These are phyloP conservation scores for Selene dorsalis DNA, from an alignment of 2,797 vertebrate species.

Conservation along the genomic window DNA sequence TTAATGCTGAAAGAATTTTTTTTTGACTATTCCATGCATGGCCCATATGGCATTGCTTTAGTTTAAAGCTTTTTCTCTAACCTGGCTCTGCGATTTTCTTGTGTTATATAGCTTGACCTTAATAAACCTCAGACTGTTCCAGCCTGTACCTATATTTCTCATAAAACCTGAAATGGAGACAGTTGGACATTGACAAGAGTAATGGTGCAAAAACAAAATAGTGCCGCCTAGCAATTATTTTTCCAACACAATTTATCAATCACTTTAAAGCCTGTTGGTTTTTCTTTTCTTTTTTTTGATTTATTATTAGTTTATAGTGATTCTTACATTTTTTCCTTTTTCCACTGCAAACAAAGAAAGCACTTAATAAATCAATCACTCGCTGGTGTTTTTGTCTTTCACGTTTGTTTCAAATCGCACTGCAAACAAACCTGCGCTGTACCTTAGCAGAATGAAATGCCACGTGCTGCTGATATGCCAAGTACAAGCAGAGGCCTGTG, in stretches of 20 bases:
- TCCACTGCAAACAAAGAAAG: neutral
- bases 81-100: conserved; percentile 36
- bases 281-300: neutral
- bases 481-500: conserved; percentile 69
- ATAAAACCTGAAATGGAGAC: conserved; percentile 55
- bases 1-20: conserved; percentile 41
- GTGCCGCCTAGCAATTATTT: neutral
- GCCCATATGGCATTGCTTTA: conserved; percentile 58
- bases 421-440: conserved; percentile 18
- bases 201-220: neutral
- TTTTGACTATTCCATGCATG: conserved; percentile 27
- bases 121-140: conserved; percentile 49
- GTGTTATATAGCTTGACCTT: conserved; percentile 56
- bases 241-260: neutral
- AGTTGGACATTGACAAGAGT: conserved; percentile 46
- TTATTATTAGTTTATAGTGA: neutral
- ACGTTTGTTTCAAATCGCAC: conserved; percentile 11
- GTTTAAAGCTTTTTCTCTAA: conserved; percentile 41
- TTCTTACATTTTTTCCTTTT: conserved; percentile 13
- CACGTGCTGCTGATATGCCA: conserved; percentile 58
- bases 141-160: conserved; percentile 44
- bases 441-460: conserved; percentile 45
- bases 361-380: conserved; percentile 17
- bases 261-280: neutral
- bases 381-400: conserved; percentile 13